Conservation (phyloP, 2,113 vertebrate genomes). For the Rattus rattus region DNA sequence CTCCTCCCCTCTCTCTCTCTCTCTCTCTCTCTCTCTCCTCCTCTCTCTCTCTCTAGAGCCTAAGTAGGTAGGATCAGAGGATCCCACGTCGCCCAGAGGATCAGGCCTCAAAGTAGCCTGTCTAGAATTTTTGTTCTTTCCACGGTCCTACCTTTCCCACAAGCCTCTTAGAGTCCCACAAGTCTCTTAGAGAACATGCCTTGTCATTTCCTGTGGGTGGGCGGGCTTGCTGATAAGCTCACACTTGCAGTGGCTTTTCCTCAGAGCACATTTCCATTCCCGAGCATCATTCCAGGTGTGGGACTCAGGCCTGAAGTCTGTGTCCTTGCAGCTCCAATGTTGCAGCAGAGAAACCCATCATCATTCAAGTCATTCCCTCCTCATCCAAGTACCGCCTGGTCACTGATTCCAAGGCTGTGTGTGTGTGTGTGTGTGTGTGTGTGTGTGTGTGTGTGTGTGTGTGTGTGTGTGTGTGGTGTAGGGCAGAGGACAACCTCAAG, state of each 20-base stretch:
- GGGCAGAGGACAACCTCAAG: not conserved
- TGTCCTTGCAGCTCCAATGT: too few species aligned
- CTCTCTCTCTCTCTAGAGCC: too few species aligned
- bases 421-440: not conserved
- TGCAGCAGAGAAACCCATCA: not conserved
- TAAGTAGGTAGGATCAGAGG: too few species aligned
- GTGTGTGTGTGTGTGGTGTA: not conserved
- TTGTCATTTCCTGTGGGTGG: not conserved
- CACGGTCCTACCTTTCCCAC: not conserved
- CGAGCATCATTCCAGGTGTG: not conserved
- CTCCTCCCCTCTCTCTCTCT: not conserved
- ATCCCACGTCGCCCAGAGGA: too few species aligned
- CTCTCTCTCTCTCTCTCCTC: not conserved
- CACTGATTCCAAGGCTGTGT: not conserved
- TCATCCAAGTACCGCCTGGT: not conserved
- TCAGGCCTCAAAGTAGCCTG: not conserved
- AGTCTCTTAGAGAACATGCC: too few species aligned
- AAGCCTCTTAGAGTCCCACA: too few species aligned
- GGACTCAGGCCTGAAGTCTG: not conserved
- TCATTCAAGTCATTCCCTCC: not conserved
- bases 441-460: not conserved
- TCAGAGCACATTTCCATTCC: not conserved
- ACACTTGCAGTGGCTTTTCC: not conserved
- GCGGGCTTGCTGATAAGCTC: too few species aligned
- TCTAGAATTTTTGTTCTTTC: not conserved